These are phyloP conservation scores for Drosophila carrolli DNA, from an alignment of 1,140 invertebrate genomes.

Conservation along the genomic window DNA sequence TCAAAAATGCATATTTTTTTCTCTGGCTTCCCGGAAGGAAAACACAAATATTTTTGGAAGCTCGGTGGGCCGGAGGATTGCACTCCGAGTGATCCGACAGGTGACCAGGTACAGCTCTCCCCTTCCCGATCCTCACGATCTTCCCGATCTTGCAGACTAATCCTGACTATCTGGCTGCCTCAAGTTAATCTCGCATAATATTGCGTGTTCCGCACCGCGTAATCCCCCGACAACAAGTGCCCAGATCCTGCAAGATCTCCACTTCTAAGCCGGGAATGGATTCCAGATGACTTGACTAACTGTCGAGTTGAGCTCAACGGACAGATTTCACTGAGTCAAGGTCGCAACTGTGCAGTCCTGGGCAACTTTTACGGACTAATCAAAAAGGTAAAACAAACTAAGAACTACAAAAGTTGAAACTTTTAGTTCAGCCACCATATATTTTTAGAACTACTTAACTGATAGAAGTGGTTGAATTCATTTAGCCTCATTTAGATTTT, in stretches of 20 bases:
- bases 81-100: conserved; percentile 6
- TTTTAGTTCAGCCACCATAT: too few relatives aligned
- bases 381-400: not conserved
- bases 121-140: too few relatives aligned
- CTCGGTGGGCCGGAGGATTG: conserved; percentile 11
- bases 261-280: conserved; percentile 13
- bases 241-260: conserved; percentile 6
- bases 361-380: too few relatives aligned
- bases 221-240: conserved; percentile 18
- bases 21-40: conserved; percentile 38
- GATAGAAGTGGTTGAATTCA: not conserved
- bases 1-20: not conserved
- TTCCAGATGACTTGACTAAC: conserved; percentile 15
- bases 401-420: not conserved
- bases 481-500: not conserved
- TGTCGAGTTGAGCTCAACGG: conserved; percentile 5
- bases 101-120: conserved; percentile 29
- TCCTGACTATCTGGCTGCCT: conserved; percentile 46
- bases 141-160: conserved; percentile 2
- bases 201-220: conserved; percentile 18
- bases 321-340: conserved; percentile 4
- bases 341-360: not conserved
- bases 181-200: conserved; percentile 53
- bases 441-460: not conserved
- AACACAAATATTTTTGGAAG: conserved; percentile 60